phyloP scores from a whole-genome alignment of 2,113 vertebrate species.

The Actenoides hombroni region DNA sequence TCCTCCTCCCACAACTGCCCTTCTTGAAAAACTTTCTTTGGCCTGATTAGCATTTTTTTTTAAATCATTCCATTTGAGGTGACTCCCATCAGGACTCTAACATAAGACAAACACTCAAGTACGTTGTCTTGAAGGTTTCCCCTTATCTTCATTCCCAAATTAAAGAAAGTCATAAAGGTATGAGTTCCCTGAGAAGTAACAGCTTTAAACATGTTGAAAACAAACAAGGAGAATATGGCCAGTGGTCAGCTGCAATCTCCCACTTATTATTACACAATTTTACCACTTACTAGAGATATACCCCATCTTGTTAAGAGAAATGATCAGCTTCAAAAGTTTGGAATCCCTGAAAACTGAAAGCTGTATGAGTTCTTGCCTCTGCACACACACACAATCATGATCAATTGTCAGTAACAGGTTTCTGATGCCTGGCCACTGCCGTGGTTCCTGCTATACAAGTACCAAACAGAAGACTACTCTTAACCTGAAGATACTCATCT shows the following conservation, averaged over 20 bases:
- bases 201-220: background rate
- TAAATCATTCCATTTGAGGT: background rate
- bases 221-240: background rate
- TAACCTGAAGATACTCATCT: background rate
- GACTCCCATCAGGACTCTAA: background rate
- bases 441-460: accelerated
- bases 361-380: background rate
- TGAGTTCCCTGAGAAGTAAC: background rate
- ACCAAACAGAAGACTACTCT: background rate
- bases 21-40: conserved; percentile 34
- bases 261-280: background rate
- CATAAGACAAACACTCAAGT: background rate
- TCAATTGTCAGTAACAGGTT: background rate
- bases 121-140: background rate
- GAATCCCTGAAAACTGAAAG: background rate
- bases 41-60: conserved; percentile 44
- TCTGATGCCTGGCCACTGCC: background rate
- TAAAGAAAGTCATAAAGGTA: background rate
- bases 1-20: conserved; percentile 7
- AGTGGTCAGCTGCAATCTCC: background rate
- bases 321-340: background rate
- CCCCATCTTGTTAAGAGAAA: background rate
- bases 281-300: background rate
- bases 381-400: background rate
- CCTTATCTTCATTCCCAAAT: background rate